Percentiles rank a stretch among this genome's conserved stretches.
These are phyloP conservation scores for Belgica antarctica DNA, from an alignment of 2,888 invertebrate species.

Conservation along the genomic window DNA sequence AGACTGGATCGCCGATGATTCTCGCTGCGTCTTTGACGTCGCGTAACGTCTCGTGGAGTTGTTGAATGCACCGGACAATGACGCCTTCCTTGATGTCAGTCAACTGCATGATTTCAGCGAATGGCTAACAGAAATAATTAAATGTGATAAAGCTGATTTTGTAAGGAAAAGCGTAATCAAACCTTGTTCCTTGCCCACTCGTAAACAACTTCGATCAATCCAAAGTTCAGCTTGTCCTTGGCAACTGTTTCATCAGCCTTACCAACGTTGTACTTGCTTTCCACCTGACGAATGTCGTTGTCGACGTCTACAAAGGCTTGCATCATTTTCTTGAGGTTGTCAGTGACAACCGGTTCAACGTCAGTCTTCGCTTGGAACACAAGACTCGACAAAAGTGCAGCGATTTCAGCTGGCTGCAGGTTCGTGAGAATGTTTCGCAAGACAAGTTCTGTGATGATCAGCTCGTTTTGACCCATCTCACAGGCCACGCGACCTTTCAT, in stretches of 20 bases:
- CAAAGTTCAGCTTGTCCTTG: constrained; percentile 76
- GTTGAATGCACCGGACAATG: constrained; percentile 95
- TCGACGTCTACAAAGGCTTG: constrained; percentile 69
- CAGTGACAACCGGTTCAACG: constrained; percentile 60
- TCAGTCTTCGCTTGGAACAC: constrained; percentile 85
- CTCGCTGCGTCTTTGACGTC: constrained; percentile 90
- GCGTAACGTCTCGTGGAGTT: constrained; percentile 85
- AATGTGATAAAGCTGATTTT: constrained; percentile 45
- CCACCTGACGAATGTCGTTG: constrained; percentile 64
- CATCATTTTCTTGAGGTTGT: constrained; percentile 63
- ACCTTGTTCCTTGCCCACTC: constrained; percentile 92
- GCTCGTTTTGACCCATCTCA: constrained; percentile 82
- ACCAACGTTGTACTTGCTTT: constrained; percentile 59
- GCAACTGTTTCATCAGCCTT: constrained; percentile 56
- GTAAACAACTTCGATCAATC: constrained; percentile 89
- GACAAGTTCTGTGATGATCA: constrained; percentile 91
- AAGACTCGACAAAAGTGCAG: constrained; percentile 86
- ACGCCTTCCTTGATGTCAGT: constrained; percentile 97
- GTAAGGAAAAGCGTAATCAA: constrained; percentile 46
- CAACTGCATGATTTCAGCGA: constrained; percentile 86
- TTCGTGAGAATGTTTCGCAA: constrained; percentile 85
- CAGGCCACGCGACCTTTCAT: constrained; percentile 84
- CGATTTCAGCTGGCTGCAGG: constrained; percentile 86
- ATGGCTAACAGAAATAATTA: constrained; percentile 63
- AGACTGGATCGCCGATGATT: constrained; percentile 87